Base-by-base conservation (phyloP, 2,797 vertebrate genomes). In the Aldrovandia affinis region DNA sequence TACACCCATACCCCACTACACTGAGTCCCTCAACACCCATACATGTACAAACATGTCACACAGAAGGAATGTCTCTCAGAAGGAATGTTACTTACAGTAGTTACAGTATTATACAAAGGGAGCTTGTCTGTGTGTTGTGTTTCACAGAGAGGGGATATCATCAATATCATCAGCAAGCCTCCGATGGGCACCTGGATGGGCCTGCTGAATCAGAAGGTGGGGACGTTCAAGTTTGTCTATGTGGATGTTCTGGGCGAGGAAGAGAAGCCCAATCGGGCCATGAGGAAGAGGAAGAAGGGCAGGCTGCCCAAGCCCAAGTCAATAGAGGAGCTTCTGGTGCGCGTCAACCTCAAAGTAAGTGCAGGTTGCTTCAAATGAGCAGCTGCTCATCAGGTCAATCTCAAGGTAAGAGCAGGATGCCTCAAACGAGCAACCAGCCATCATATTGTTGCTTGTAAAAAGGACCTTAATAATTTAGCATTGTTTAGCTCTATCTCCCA, bases 101-200 rank as follows among this genome's bases (percentile, higher is more conserved):
- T 12, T 12, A 50, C 12, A 50, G 47, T 12, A 2, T 20, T 57
- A 57, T 15, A 18, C 55, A 57, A 22, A 18, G 14, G 1, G 14
- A 57, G n/a, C 30, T 73, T 14, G 8, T 36, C 7, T 87, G 10
- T 80, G 8, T 18, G 1, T 57, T 36, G 30, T 54, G 20, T 65
- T 39, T 80, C 84, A 3, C 92, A 99, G 98, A 97, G 95, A 80
- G 98, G 98, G 2, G 98, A 99, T 30, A 95, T 99, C 90, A 99
- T 99, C 4, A 98, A 99, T 86, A 98, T 99, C 88, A 99, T 99
- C 93, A 99, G 98, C 91, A 99, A 99, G 88, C 98, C 98, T 0
- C 98, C 98, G 42, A 99, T 99, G 97, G 98, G 98, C 18, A 99
- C 98, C 0, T 99, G 98, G 98, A 99, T 99, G 98, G 98, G 98